Evolutionary conservation across 92 coral and sea anemone species (phyloP).

Genomic region (Epizoanthus fatuus): DNA sequence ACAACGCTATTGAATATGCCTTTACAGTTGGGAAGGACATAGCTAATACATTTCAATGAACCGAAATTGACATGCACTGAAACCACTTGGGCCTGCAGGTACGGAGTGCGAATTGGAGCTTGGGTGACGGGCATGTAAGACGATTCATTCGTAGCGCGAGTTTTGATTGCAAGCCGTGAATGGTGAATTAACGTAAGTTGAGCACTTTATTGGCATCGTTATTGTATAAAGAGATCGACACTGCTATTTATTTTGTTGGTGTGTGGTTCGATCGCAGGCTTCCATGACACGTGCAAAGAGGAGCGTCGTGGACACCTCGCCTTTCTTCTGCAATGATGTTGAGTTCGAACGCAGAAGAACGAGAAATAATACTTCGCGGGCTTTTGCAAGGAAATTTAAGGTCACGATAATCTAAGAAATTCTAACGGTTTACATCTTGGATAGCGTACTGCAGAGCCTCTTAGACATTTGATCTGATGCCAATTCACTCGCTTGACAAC

Average conservation of each 20-base stretch:
- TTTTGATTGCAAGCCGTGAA: conserved; percentile 99
- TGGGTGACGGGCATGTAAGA: conserved; percentile 85
- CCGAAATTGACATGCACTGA: conserved; percentile 33
- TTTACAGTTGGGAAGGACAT: background rate
- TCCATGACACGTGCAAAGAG: conserved; percentile 85
- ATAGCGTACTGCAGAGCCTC: conserved; percentile 36
- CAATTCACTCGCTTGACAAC: conserved; percentile 11
- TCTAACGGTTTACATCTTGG: conserved; percentile 40
- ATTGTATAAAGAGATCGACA: conserved; percentile 92
- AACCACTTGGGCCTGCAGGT: conserved; percentile 44
- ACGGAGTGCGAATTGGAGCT: conserved; percentile 61
- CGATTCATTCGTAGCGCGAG: conserved; percentile 99
- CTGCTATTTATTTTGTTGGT: conserved; percentile 81
- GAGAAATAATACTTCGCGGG: conserved; percentile 32
- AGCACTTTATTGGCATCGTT: conserved; percentile 96
- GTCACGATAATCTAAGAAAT: conserved; percentile 23
- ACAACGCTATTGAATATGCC: conserved; percentile 71
- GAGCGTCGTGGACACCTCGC: conserved; percentile 41
- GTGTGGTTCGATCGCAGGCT: conserved; percentile 85
- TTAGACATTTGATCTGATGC: conserved; percentile 1
- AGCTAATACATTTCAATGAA: background rate
- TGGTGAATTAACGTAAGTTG: conserved; percentile 99
- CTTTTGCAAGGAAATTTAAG: conserved; percentile 38
- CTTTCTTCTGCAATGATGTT: conserved; percentile 22
- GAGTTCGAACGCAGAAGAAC: conserved; percentile 45